These are phyloP conservation scores for Leucania comma DNA, from an alignment of 2,888 invertebrate genomes.

Conservation along the genomic window DNA sequence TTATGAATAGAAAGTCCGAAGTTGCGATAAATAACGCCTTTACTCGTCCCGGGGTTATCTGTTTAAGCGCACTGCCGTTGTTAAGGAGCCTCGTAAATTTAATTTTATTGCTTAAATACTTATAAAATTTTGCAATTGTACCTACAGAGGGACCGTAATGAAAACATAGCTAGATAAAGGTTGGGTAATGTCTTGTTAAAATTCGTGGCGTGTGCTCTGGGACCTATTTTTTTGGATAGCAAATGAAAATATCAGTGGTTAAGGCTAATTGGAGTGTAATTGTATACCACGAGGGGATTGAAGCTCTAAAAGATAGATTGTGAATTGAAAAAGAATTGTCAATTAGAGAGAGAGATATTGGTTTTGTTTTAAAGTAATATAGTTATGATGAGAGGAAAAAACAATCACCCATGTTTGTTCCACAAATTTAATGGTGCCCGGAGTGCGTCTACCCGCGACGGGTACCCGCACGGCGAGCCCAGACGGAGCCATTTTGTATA, in stretches of 20 bases:
- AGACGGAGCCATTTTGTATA: too few species aligned
- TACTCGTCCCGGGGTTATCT: constrained; percentile 82
- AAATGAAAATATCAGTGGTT: constrained; percentile 53
- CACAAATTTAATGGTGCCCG: too few species aligned
- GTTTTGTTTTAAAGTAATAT: neutral
- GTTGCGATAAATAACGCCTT: constrained; percentile 78
- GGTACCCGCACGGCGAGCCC: too few species aligned
- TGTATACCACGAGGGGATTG: constrained; percentile 33
- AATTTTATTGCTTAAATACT: constrained; percentile 80
- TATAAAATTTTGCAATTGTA: constrained; percentile 78
- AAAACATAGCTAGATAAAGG: constrained; percentile 70
- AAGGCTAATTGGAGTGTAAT: constrained; percentile 52
- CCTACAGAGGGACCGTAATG: constrained; percentile 64
- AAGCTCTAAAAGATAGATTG: constrained; percentile 6
- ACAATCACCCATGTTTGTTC: too few species aligned
- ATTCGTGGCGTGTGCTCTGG: constrained; percentile 61
- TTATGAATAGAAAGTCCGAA: constrained; percentile 79
- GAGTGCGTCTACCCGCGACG: too few species aligned
- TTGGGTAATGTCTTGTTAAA: constrained; percentile 66
- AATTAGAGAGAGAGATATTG: neutral
- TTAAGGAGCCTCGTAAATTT: constrained; percentile 80
- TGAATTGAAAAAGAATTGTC: neutral
- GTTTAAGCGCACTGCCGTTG: constrained; percentile 76
- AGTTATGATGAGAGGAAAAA: neutral
- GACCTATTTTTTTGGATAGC: constrained; percentile 58